Evolutionary conservation across 2,113 vertebrate genomes (phyloP).

Genomic region (Lonchura striata): DNA sequence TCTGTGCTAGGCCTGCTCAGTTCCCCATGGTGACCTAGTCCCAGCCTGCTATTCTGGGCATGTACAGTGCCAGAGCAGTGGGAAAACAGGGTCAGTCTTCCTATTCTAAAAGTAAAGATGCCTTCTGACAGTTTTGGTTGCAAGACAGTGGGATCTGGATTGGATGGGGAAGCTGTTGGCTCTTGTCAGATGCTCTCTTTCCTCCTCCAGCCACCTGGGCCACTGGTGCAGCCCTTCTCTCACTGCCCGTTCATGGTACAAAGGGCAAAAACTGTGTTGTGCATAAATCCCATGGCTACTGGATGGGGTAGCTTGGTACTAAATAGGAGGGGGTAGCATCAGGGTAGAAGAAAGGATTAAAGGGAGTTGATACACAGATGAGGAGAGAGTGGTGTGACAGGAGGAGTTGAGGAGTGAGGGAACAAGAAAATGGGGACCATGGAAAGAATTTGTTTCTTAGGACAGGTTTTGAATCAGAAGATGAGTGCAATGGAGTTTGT

Average conservation of each 20-base stretch:
- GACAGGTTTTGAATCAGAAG: not conserved
- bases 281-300: not conserved
- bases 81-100: not conserved
- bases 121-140: not conserved
- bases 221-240: not conserved
- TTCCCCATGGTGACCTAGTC: not conserved
- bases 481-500: not conserved
- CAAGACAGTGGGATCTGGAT: not conserved
- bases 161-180: not conserved
- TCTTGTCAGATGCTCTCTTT: not conserved
- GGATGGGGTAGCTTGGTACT: not conserved
- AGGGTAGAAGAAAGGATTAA: not conserved
- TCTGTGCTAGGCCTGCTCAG: not conserved
- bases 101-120: not conserved
- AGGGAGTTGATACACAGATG: not conserved
- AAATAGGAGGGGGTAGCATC: accelerated
- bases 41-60: not conserved
- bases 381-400: not conserved
- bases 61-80: not conserved
- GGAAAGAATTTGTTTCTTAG: not conserved
- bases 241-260: accelerated
- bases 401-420: not conserved
- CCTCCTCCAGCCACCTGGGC: not conserved
- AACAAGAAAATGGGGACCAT: not conserved
- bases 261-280: not conserved